phyloP scores from a whole-genome alignment of 92 coral and sea anemone genomes.

The Parazoanthus atlanticus region DNA sequence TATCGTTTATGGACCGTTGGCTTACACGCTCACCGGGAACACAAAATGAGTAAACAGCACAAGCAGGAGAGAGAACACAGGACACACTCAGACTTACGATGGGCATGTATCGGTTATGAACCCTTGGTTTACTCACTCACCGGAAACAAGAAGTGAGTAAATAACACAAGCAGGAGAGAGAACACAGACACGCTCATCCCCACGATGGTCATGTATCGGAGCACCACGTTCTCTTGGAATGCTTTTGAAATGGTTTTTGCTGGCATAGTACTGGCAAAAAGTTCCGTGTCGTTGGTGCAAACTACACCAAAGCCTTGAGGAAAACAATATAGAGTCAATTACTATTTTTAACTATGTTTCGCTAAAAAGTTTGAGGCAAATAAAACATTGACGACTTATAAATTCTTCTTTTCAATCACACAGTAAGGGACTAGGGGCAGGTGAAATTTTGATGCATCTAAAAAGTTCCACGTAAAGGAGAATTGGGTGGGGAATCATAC shows the following conservation, averaged over 20 bases:
- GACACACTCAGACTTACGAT: conserved; percentile 71
- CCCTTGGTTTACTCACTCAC: no score
- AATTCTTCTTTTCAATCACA: background rate
- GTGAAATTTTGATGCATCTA: no score
- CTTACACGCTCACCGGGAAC: conserved; percentile 10
- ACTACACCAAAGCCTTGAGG: conserved; percentile 38
- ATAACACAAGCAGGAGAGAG: conserved; percentile 57
- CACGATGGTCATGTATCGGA: conserved; percentile 66
- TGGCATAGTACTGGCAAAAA: background rate
- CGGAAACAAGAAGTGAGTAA: conserved; percentile 62
- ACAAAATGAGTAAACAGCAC: conserved; percentile 67
- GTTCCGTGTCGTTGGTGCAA: conserved; percentile 70
- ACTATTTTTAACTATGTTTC: background rate
- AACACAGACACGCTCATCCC: conserved; percentile 73
- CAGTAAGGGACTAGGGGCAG: no score
- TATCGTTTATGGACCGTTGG: no score
- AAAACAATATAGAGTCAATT: background rate
- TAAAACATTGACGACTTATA: background rate
- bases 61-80: conserved; percentile 55
- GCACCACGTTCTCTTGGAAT: conserved; percentile 40
- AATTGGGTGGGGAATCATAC: no score
- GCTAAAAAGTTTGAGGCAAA: no score
- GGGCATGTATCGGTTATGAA: conserved; percentile 70
- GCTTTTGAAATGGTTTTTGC: background rate
- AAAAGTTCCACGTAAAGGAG: no score